Evolutionary conservation across 23 tunicate species (phyloP), one percentile per base, ranked within the genome.

Genomic region (Oikopleura dioica): DNA sequence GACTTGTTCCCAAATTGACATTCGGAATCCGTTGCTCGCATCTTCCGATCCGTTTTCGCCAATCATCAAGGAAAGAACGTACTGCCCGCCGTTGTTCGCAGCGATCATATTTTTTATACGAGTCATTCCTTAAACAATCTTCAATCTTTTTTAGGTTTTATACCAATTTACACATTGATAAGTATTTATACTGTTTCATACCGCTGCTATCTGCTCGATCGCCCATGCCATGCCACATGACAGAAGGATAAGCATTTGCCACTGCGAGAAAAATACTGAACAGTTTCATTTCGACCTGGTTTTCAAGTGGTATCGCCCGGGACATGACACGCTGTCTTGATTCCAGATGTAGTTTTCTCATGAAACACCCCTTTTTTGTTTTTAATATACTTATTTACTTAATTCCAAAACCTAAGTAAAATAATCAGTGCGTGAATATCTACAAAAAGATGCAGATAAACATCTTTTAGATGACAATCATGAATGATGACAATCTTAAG

Each of bases 161-260:
- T 44, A 9, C 21, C 16, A 9, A 44, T 44, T 9, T 21, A 44
- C 55, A 44, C 55, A 44, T 21, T 44, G 55, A 9, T 44, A 44
- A n/a, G n/a, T n/a, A n/a, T n/a, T n/a, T n/a, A n/a, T n/a, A n/a
- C n/a, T n/a, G n/a, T n/a, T n/a, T n/a, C n/a, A n/a, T n/a, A n/a
- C n/a, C n/a, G n/a, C n/a, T n/a, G n/a, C 72, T 63, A 28, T 63
- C 26, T 23, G 30, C 72, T 63, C 26, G 16, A 63, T 63, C 72
- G 2, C 72, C 72, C 72, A 63, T 63, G 5, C 72, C 72, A 63
- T 63, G 72, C 72, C 72, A 63, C 5, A 63, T 63, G 26, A 63
- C 33, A 4, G 72, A 63, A 63, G 72, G 72, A 28, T 21, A 21
- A 28, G 33, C 72, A 63, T 28, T 12, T 2, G 72, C 72, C 16